Percentiles rank a stretch among this genome's conserved stretches.
These are phyloP conservation scores for Corythornis leucogaster DNA, from an alignment of 2,797 vertebrate genomes.

Conservation along the genomic window DNA sequence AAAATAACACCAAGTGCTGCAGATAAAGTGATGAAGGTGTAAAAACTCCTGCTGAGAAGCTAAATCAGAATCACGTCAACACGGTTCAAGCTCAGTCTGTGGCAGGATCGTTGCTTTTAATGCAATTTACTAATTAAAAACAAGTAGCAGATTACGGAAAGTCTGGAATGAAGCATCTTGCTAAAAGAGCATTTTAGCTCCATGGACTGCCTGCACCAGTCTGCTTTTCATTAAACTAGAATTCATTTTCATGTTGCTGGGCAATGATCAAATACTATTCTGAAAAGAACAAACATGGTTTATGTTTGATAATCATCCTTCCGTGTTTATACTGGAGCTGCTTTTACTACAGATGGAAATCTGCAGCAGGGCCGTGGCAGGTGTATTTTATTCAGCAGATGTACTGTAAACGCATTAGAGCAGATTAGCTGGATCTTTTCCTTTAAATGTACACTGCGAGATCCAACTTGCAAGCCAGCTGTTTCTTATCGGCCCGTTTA, in stretches of 20 bases:
- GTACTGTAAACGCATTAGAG: conserved; percentile 19
- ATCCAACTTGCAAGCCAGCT: conserved; percentile 23
- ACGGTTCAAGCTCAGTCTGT: conserved; percentile 24
- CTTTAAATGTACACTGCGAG: conserved; percentile 39
- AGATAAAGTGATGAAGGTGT: conserved; percentile 25
- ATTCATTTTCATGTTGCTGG: background rate
- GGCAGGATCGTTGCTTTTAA: conserved; percentile 62
- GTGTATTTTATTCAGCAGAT: conserved; percentile 17
- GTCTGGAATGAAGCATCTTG: conserved; percentile 25
- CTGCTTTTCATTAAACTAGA: background rate
- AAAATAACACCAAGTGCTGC: background rate
- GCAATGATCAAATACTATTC: background rate
- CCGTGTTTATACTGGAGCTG: background rate
- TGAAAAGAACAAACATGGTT: background rate
- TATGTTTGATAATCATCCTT: rapidly evolving
- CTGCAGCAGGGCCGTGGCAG: background rate
- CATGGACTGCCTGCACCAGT: background rate
- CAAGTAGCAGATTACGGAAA: conserved; percentile 22
- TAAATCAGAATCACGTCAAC: conserved; percentile 57
- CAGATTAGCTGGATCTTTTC: conserved; percentile 58
- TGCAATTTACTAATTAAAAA: conserved; percentile 68
- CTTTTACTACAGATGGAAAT: background rate
- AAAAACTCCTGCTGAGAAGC: conserved; percentile 36
- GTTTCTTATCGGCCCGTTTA: background rate
- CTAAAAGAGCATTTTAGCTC: background rate